phyloP scores from a whole-genome alignment of 2,113 vertebrate species.

The Pipra filicauda region DNA sequence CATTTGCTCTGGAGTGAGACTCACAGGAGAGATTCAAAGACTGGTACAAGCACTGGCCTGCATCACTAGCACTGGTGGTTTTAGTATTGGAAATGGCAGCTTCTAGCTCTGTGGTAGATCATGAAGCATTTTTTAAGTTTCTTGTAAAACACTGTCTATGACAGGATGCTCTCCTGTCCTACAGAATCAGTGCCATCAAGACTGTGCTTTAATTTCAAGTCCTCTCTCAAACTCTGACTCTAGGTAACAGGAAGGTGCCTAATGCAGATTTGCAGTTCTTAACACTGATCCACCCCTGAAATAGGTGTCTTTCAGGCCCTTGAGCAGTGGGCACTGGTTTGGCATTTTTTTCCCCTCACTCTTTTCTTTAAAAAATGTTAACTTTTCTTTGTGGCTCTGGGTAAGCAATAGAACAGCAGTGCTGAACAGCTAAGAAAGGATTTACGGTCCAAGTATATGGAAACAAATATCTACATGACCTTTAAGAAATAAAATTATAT shows the following conservation, averaged over 20 bases:
- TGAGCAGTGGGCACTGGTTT: neutral
- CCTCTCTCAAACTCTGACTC: neutral
- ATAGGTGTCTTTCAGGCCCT: neutral
- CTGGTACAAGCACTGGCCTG: accelerated
- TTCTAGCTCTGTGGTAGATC: neutral
- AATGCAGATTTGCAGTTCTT: neutral
- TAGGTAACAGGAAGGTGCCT: neutral
- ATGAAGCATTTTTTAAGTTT: neutral
- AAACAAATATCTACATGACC: neutral
- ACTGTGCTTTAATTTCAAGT: neutral
- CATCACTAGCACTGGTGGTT: neutral
- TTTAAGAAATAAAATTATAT: neutral
- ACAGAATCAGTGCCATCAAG: neutral
- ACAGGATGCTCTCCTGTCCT: neutral
- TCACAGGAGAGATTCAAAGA: neutral
- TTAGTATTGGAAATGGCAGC: neutral
- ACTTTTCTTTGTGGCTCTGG: neutral
- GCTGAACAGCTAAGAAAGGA: neutral
- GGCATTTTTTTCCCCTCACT: accelerated
- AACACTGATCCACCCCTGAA: neutral
- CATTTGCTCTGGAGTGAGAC: neutral
- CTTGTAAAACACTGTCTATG: neutral
- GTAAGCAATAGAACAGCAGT: neutral
- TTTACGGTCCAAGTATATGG: neutral
- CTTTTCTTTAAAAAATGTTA: neutral